Conservation (phyloP, 2,113 vertebrate species). For the Campylomormyrus numenius region DNA sequence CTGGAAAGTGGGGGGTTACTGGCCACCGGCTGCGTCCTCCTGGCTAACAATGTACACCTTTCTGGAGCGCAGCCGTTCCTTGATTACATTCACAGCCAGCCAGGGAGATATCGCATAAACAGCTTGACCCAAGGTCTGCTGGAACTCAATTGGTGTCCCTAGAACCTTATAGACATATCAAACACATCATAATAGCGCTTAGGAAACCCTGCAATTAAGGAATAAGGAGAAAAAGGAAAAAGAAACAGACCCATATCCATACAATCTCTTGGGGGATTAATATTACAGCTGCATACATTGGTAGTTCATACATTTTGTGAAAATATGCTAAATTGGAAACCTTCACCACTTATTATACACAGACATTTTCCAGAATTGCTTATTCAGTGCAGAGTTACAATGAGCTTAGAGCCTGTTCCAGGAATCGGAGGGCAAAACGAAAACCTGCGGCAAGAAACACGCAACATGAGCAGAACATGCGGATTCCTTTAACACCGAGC, state of each 20-base stretch:
- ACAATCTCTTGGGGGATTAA: neutral
- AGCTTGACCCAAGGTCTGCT: conserved; percentile 30
- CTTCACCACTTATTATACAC: neutral
- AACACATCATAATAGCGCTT: neutral
- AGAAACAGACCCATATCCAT: neutral
- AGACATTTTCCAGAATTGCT: neutral
- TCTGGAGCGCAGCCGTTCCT: conserved; percentile 26
- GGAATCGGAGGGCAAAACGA: neutral
- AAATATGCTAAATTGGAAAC: neutral
- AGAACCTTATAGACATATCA: neutral
- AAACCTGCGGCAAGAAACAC: neutral
- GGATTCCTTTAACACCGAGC: neutral
- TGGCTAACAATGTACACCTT: conserved; percentile 36
- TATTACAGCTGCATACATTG: neutral
- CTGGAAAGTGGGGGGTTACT: conserved; percentile 46
- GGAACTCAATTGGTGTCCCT: conserved; percentile 21
- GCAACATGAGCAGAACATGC: neutral
- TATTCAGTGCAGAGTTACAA: neutral
- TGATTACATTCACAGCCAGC: conserved; percentile 30
- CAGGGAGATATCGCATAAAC: conserved; percentile 30
- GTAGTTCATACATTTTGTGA: neutral
- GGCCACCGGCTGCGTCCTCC: conserved; percentile 40
- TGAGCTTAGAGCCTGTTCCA: neutral
- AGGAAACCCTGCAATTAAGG: neutral
- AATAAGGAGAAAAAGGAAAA: neutral